Conservation (phyloP, 2,797 vertebrate species). For the Anguilla pacifica region DNA sequence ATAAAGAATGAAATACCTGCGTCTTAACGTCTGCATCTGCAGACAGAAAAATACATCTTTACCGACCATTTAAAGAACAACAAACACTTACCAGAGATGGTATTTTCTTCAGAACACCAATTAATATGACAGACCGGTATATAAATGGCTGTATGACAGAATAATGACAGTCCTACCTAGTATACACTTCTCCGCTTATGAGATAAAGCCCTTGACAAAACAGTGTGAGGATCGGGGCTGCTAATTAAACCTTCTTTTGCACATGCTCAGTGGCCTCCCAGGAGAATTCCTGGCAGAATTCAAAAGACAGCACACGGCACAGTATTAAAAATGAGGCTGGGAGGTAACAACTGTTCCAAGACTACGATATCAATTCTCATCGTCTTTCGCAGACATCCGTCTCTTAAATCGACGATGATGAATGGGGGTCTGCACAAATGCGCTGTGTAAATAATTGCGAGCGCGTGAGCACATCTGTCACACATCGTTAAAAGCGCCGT, state of each 20-base stretch:
- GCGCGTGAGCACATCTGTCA: constrained; percentile 64
- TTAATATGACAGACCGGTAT: constrained; percentile 26
- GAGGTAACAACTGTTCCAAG: constrained; percentile 48
- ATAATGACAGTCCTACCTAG: constrained; percentile 14
- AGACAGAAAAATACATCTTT: constrained; percentile 24
- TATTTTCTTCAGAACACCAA: constrained; percentile 14
- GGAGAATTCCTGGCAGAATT: not conserved
- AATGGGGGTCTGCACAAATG: constrained; percentile 45
- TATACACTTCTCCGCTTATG: not conserved
- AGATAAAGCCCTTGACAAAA: constrained; percentile 27
- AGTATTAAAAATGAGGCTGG: constrained; percentile 46
- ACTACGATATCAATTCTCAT: constrained; percentile 54
- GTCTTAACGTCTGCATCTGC: not conserved
- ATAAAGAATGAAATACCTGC: constrained; percentile 12
- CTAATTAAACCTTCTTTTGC: constrained; percentile 19
- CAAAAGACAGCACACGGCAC: constrained; percentile 10
- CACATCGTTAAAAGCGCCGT: constrained; percentile 55
- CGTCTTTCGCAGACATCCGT: constrained; percentile 47
- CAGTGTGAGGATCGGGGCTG: not conserved
- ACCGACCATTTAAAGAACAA: constrained; percentile 12
- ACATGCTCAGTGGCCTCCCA: constrained; percentile 16
- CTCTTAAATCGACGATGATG: constrained; percentile 46
- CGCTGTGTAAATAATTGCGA: constrained; percentile 63
- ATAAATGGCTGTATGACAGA: constrained; percentile 19
- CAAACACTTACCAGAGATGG: not conserved